Evolutionary conservation across 2,113 vertebrate genomes (phyloP).

Genomic region (Oreochromis niloticus): DNA sequence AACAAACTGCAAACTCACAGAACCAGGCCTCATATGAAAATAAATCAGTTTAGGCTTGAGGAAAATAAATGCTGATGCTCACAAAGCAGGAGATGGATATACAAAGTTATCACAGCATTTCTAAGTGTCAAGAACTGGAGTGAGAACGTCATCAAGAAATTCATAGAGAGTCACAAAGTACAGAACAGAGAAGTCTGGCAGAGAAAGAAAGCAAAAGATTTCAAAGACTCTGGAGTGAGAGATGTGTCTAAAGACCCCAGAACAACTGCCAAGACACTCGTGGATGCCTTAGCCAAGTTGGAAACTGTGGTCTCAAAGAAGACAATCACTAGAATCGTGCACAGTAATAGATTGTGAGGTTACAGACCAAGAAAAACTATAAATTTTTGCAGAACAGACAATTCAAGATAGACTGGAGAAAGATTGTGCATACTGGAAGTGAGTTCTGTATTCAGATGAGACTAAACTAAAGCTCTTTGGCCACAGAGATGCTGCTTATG

Average conservation of each 20-base stretch:
- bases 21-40: neutral
- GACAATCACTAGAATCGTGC: neutral
- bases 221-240: neutral
- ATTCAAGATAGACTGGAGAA: neutral
- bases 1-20: neutral
- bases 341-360: neutral
- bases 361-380: fast-evolving
- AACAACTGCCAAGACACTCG: fast-evolving
- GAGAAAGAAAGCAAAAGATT: neutral
- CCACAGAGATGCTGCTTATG: neutral
- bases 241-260: neutral
- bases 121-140: neutral
- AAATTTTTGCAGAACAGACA: neutral
- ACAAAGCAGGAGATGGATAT: fast-evolving
- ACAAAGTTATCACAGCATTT: fast-evolving
- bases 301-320: fast-evolving
- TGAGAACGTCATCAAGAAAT: neutral
- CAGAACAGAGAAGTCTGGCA: neutral
- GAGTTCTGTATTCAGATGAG: neutral
- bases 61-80: neutral
- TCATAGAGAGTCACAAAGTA: fast-evolving
- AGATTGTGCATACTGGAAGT: neutral
- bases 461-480: neutral
- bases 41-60: neutral
- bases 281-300: neutral